These are phyloP conservation scores for Aphelinus certus DNA, from an alignment of 1,140 invertebrate genomes.

Conservation along the genomic window DNA sequence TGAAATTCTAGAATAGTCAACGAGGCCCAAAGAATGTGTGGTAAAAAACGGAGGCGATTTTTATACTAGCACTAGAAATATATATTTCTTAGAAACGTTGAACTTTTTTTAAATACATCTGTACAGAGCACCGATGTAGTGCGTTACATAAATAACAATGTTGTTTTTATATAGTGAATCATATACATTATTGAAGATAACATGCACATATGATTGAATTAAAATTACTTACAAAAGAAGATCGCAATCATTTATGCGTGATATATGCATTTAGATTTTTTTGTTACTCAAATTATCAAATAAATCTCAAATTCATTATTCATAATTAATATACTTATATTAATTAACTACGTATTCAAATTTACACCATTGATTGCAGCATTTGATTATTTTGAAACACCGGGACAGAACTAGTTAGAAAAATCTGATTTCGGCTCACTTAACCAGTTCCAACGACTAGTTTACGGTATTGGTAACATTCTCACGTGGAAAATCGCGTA, in stretches of 20 bases:
- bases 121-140: constrained; percentile 20
- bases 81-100: constrained; percentile 29
- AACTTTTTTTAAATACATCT: constrained; percentile 15
- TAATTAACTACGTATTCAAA: not conserved
- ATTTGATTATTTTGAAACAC: constrained; percentile 1
- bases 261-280: constrained; percentile 22
- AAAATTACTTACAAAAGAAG: constrained; percentile 21
- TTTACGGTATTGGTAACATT: constrained; percentile 1
- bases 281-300: constrained; percentile 20
- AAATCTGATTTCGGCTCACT: not conserved
- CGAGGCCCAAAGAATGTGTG: constrained; percentile 19
- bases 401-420: not conserved
- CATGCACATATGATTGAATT: constrained; percentile 15
- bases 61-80: constrained; percentile 28
- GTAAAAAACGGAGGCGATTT: constrained; percentile 15
- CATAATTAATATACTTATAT: constrained; percentile 17
- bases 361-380: constrained; percentile 2
- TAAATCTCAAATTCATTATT: constrained; percentile 8
- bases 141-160: constrained; percentile 29
- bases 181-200: constrained; percentile 20
- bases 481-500: not conserved
- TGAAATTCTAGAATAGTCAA: constrained; percentile 9
- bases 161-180: constrained; percentile 26
- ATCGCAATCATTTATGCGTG: not conserved
- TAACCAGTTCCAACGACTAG: constrained; percentile 12